Base-by-base conservation (phyloP, 2,888 invertebrate genomes). In the Nemotelus nigrinus region DNA sequence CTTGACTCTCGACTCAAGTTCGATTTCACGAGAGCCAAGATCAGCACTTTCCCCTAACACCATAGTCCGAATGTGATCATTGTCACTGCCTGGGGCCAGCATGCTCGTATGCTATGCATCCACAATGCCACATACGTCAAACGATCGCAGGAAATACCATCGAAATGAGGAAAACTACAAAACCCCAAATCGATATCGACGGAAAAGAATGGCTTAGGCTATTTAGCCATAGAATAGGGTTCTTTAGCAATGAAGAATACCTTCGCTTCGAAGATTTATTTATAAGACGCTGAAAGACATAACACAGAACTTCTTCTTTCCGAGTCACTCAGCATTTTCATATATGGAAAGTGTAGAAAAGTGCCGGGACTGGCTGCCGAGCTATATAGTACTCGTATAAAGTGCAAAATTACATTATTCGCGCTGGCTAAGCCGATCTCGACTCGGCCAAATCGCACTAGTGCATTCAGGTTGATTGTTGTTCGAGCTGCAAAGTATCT, bases 131-230 rank as follows among this genome's bases (percentile, higher is more conserved):
- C 25, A 10, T 25, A 41, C 43, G 43, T 43, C 63, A 7, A 10
- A 7, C 63, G 5, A 43, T 65, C 7, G 7, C 44, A 65, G 65
- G n/a, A 10, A 65, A 65, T 47, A 65, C 65, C 65, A n/a, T 65
- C 3, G 45, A 6, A 65, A 6, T 8, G 45, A 45, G 47, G 65
- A 47, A 65, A 65, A 47, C 45, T 45, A 45, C 10, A 47, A 65
- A 65, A 65, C 44, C 47, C 41, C 10, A 71, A 71, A 71, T 71
- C 71, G 25, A 65, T 65, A 65, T 47, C 47, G 7, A 7, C 65
- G n/a, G 71, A 78, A 76, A 78, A 78, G 78, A 78, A 78, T 78
- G 78, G 78, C 78, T 63, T 25, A 78, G 70, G 75, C 75, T 78
- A 78, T 76, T 75, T 78, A 78, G 72, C 68, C 78, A 78, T 65